Base-by-base conservation (phyloP, 2,888 invertebrate genomes). In the Masnerella sp. region DNA sequence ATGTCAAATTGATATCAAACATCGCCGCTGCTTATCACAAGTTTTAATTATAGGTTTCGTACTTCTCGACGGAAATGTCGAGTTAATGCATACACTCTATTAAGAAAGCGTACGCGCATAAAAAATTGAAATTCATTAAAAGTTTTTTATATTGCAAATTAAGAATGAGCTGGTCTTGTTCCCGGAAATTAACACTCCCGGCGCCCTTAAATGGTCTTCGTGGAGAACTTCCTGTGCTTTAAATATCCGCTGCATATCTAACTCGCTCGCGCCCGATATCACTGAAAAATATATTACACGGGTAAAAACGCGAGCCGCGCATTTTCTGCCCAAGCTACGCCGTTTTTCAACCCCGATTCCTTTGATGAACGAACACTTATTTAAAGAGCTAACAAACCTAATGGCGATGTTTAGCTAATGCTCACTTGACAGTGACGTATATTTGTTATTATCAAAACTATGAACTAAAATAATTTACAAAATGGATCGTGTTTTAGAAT, bases 231-330 rank as follows among this genome's bases (percentile, higher is more conserved):
- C 36, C 58, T 67, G 67, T 51, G 34, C 67, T 58, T 56, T 32
- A 68, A 52, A 59, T 58, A 68, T 68, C 51, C 45, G 36, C 8
- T 59, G 67, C 67, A 67, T 67, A 67, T 67, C 67, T 67, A 58
- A 67, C 58, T 56, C 42, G 5, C 42, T 47, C 47, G 25, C 49
- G 49, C 49, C 20, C 34, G 56, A 42, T 58, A 67, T 58, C 67
- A 34, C 42, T 67, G 56, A 56, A 67, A 67, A 67, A 67, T 58
- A 49, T 67, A 67, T 67, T 67, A 54, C 65, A 56, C 25, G 15
- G 28, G 17, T 34, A 36, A 7, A 5, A 11, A 12, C 5, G 34
- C 30, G 32, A n/a, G n/a, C n/a, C n/a, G n/a, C n/a, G n/a, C n/a
- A n/a, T n/a, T n/a, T n/a, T n/a, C n/a, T n/a, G n/a, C n/a, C n/a